A percentile compares a stretch with the other conserved stretches of the same genome.
phyloP scores from a whole-genome alignment of 2,797 vertebrate genomes.

The Clarias pachynema region DNA sequence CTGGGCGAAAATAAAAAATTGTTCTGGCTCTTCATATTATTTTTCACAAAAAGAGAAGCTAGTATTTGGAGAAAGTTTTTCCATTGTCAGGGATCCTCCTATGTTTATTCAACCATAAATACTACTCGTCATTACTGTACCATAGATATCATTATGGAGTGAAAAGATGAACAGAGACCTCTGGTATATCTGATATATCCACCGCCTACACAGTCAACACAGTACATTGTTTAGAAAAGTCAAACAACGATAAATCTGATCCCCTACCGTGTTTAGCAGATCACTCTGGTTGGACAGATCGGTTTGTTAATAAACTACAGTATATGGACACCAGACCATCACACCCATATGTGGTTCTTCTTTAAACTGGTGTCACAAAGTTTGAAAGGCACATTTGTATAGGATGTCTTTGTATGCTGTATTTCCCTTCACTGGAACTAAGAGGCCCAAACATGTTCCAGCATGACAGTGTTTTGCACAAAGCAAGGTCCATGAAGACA shows the following conservation, averaged over 20 bases:
- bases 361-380: background rate
- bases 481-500: background rate
- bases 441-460: background rate
- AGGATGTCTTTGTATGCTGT: background rate
- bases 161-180: background rate
- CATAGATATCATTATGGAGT: background rate
- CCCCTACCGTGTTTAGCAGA: background rate
- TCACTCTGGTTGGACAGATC: background rate
- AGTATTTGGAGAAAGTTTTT: background rate
- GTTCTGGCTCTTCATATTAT: background rate
- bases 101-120: background rate
- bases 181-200: background rate
- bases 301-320: background rate
- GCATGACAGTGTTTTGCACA: background rate
- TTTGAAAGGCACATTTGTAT: background rate
- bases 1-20: background rate
- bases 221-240: conserved; percentile 1
- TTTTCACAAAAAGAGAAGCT: background rate
- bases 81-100: background rate
- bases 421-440: background rate
- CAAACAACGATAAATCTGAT: background rate
- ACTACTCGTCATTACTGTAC: background rate
- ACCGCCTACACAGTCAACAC: background rate
- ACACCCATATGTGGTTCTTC: background rate
- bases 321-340: background rate